phyloP scores from a whole-genome alignment of 2,888 invertebrate genomes.

The Spisula solida region DNA sequence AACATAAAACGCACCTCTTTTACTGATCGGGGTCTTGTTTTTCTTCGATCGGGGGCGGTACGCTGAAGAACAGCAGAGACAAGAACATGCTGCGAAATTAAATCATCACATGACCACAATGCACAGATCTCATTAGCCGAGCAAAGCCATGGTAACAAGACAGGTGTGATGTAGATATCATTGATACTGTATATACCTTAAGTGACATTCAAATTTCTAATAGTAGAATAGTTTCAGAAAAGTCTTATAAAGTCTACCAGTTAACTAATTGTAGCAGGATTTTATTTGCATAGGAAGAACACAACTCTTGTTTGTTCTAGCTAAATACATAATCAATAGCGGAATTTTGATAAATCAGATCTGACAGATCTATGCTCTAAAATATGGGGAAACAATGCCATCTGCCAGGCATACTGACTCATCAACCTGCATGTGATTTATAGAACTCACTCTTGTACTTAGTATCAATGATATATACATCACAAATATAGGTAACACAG shows the following conservation, averaged over 20 bases:
- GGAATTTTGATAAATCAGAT: too few species aligned
- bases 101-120: slow-evolving; percentile 44
- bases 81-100: slow-evolving; percentile 72
- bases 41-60: slow-evolving; percentile 72
- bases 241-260: too few species aligned
- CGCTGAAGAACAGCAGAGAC: slow-evolving; percentile 76
- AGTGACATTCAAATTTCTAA: not conserved
- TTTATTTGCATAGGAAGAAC: too few species aligned
- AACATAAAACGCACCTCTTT: slow-evolving; percentile 68
- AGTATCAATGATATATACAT: not conserved
- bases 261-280: too few species aligned
- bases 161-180: not conserved
- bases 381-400: too few species aligned
- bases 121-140: slow-evolving; percentile 20
- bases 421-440: too few species aligned
- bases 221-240: not conserved
- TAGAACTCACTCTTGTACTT: not conserved
- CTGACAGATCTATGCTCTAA: too few species aligned
- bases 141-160: slow-evolving; percentile 36
- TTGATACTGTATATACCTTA: slow-evolving; percentile 10
- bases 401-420: too few species aligned
- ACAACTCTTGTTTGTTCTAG: too few species aligned
- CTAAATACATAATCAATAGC: too few species aligned
- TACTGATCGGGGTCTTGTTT: slow-evolving; percentile 70
- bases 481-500: not conserved